phyloP scores from a whole-genome alignment of 2,113 vertebrate species.

The Gobiocypris rarus region DNA sequence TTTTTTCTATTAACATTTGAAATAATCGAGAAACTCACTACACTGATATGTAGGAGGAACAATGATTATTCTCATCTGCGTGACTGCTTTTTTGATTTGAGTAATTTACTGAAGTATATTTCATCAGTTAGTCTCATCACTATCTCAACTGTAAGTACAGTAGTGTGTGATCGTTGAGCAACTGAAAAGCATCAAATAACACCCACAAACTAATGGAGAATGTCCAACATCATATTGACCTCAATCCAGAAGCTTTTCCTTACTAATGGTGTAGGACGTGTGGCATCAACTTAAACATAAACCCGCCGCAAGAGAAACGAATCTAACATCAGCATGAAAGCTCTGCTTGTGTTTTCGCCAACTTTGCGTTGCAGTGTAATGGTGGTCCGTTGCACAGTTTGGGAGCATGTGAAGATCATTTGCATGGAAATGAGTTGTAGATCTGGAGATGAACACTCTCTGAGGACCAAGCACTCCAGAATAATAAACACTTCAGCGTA shows the following conservation, averaged over 20 bases:
- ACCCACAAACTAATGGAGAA: neutral
- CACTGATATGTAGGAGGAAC: neutral
- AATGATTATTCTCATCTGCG: neutral
- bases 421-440: slow-evolving; percentile 6
- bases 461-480: neutral
- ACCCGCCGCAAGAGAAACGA: neutral
- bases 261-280: neutral
- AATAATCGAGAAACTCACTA: too few species aligned
- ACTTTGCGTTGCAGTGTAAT: neutral
- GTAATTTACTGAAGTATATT: neutral
- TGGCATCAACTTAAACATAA: neutral
- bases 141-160: neutral
- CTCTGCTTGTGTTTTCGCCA: neutral
- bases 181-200: neutral
- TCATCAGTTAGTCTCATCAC: neutral
- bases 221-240: neutral
- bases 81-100: neutral
- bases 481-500: neutral
- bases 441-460: neutral
- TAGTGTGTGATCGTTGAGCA: neutral
- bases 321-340: neutral
- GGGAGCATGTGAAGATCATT: neutral
- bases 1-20: too few species aligned
- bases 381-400: neutral
- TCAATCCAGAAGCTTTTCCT: neutral